phyloP scores from a whole-genome alignment of 1,140 invertebrate species.

The Drosophila biarmipes region DNA sequence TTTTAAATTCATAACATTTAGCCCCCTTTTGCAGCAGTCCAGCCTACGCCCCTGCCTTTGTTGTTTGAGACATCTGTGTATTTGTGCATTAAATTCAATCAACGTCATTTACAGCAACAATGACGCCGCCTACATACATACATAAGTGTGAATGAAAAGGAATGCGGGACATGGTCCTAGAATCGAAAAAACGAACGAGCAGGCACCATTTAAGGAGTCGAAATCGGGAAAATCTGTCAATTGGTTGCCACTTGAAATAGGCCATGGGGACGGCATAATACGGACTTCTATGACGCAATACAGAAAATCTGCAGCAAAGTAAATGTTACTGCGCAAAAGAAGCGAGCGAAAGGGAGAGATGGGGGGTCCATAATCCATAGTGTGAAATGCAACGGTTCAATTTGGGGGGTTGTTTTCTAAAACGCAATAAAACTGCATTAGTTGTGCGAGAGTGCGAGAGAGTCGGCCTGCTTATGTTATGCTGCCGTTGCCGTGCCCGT shows the following conservation, averaged over 20 bases:
- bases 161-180: constrained; percentile 18
- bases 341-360: constrained; percentile 10
- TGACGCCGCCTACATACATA: constrained; percentile 6
- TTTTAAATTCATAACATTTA: no score
- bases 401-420: constrained; percentile 68
- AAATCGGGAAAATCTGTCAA: constrained; percentile 16
- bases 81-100: constrained; percentile 14
- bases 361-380: constrained; percentile 39
- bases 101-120: constrained; percentile 28
- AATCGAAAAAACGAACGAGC: constrained; percentile 21
- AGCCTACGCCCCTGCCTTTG: background rate
- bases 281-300: constrained; percentile 64
- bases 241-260: constrained; percentile 42
- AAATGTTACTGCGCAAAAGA: constrained; percentile 76
- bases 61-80: constrained; percentile 1
- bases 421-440: constrained; percentile 79
- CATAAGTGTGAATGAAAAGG: constrained; percentile 14
- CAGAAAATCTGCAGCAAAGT: constrained; percentile 70
- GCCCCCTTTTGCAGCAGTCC: background rate
- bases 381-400: constrained; percentile 45
- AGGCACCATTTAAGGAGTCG: background rate
- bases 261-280: constrained; percentile 27
- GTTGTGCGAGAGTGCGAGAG: constrained; percentile 48
- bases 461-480: constrained; percentile 24
- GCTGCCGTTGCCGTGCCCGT: constrained; percentile 9